Percentiles rank a stretch among this genome's conserved stretches.
Evolutionary conservation across 2,888 invertebrate genomes (phyloP).

Genomic region (Idaea aversata): DNA sequence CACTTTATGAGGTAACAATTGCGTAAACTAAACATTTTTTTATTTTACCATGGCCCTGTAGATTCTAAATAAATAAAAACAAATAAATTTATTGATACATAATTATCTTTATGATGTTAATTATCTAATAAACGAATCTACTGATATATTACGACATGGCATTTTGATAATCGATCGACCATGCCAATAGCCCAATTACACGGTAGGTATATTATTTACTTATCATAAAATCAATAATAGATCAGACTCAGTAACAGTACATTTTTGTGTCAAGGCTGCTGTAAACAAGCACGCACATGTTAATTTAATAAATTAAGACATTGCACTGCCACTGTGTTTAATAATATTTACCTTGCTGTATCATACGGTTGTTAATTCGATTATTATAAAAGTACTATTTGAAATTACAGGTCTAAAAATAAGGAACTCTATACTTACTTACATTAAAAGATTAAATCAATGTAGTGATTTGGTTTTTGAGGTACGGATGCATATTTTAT

Average conservation of each 20-base stretch:
- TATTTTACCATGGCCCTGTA: background rate
- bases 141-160: background rate
- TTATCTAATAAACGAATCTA: background rate
- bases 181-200: background rate
- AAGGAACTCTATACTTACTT: background rate
- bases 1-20: background rate
- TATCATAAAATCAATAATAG: slow-evolving; percentile 1
- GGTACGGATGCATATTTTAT: too few relatives aligned
- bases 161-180: background rate
- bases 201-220: background rate
- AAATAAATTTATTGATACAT: too few relatives aligned
- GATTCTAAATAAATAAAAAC: too few relatives aligned
- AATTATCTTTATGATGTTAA: background rate
- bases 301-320: slow-evolving; percentile 1
- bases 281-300: background rate
- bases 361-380: background rate
- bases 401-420: background rate
- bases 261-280: background rate
- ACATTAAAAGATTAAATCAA: background rate
- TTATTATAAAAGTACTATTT: background rate
- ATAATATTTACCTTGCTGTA: background rate
- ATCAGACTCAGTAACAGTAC: background rate
- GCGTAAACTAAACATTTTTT: background rate
- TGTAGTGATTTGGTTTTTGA: background rate
- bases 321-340: background rate